These are phyloP conservation scores for Pardosa pseudoannulata DNA, from an alignment of 2,888 invertebrate genomes.

Conservation along the genomic window DNA sequence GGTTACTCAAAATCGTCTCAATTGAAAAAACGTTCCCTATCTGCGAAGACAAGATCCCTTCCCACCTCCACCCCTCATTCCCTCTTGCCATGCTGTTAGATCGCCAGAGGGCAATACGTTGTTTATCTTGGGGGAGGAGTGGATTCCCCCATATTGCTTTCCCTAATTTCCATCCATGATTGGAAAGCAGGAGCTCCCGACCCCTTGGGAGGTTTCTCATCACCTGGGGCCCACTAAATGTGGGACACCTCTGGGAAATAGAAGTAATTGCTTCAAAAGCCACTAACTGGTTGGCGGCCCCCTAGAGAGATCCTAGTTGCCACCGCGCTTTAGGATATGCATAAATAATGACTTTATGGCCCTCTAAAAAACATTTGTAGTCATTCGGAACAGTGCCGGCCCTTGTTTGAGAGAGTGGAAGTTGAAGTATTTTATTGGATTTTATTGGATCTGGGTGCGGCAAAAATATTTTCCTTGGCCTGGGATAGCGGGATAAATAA, in stretches of 20 bases:
- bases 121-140: background rate
- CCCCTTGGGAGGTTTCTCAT: slow-evolving; percentile 23
- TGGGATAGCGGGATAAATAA: background rate
- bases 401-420: background rate
- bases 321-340: slow-evolving; percentile 28
- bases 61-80: too few species aligned
- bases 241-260: slow-evolving; percentile 51
- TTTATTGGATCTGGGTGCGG: background rate
- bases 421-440: slow-evolving; percentile 13
- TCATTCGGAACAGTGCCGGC: background rate
- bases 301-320: slow-evolving; percentile 1
- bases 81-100: background rate
- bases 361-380: slow-evolving; percentile 44
- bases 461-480: background rate
- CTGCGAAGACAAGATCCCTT: too few species aligned
- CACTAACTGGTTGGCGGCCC: slow-evolving; percentile 37
- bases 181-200: slow-evolving; percentile 22
- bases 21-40: too few species aligned
- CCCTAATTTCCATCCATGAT: slow-evolving; percentile 62
- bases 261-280: slow-evolving; percentile 65
- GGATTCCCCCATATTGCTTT: background rate
- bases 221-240: slow-evolving; percentile 70
- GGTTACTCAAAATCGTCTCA: too few species aligned
- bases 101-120: background rate
- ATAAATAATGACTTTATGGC: slow-evolving; percentile 68